Evolutionary conservation across 2,113 vertebrate species (phyloP), one percentile per base, ranked within the genome.

Genomic region (Romanogobio albipinnatus): DNA sequence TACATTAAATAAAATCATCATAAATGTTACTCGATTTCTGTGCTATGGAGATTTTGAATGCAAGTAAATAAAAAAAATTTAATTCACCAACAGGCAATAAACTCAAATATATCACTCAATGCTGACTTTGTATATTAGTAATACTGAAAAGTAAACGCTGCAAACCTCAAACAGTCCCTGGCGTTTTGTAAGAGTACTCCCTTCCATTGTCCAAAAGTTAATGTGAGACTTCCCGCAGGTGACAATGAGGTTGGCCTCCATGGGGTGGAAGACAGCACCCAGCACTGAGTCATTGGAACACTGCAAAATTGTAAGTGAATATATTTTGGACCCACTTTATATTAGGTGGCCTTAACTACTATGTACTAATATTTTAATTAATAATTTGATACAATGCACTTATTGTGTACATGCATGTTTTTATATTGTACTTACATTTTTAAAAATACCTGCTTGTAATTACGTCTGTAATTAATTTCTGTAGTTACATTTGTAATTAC

Each of bases 171-270:
- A 98, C 76, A 98, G 91, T 83, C 97, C 97, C 90, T 97, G 97
- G n/a, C 92, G 91, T 90, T 98, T 98, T 88, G 91, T 95, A 39
- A 98, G 92, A 24, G 92, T 94, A 90, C 76, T 94, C 2, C 94
- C 95, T 0, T 98, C 97, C 87, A 96, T 88, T 86, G 87, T 96
- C 97, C 97, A 98, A 91, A 97, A 97, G 91, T 96, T 96, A 86
- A 98, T 92, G 91, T 98, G 96, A 53, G 96, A 97, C 76, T 97
- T 98, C 29, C 96, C 97, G 11, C 96, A 97, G 73, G 97, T 97
- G 87, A 98, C 95, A 14, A 98, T 94, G 87, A 96, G 75, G 26
- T 95, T 93, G 39, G 96, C 92, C 75, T 98, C 97, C 29, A 95
- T 97, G 70, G 97, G 97, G 87, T 98, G 97, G 92, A 97, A 97